Evolutionary conservation across 2,113 vertebrate species (phyloP), one percentile per base, ranked within the genome.

Genomic region (Marcusenius ussheri): DNA sequence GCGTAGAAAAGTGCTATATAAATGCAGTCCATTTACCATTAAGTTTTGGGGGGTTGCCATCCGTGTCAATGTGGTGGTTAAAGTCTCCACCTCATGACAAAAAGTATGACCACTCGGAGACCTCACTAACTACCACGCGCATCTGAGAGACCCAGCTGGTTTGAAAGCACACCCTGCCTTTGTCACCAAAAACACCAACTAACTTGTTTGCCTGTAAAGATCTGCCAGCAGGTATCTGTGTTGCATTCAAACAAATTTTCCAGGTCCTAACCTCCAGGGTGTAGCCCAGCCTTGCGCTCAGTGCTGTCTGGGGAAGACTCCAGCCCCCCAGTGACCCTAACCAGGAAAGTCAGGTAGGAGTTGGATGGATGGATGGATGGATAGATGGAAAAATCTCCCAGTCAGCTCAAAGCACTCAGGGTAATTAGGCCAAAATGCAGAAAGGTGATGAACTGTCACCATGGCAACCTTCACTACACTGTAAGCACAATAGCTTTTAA

Each of bases 401-500:
- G 93, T 94, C 94, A 94, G 93, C 92, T 88, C 66, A 89, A 89
- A 92, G 88, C 90, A 80, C 83, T 49, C 86, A 91, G 77, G 31
- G 77, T 91, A 91, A 91, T 93, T 91, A 92, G 66, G 87, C 77
- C 89, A 88, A 89, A 91, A 91, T 91, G 86, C 77, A 87, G 89
- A 90, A 90, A 90, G 50, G 58, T 90, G 91, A 90, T 6, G 51
- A 92, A 91, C 93, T 87, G 93, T 96, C 90, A 62, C 93, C 93
- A 94, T 91, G 87, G 94, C 93, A 95, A 96, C 95, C 90, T 87
- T 90, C 90, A 49, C 91, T 86, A 88, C 77, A 50, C 83, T 84
- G 89, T 89, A 92, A 91, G 89, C 85, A 87, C 90, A 94, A 93
- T 93, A 94, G 92, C 93, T 95, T 93, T 94, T 93, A 93, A 91